Percentiles rank a stretch among this genome's conserved stretches.
Evolutionary conservation across 2,113 vertebrate species (phyloP).

Genomic region (Laterallus jamaicensis): DNA sequence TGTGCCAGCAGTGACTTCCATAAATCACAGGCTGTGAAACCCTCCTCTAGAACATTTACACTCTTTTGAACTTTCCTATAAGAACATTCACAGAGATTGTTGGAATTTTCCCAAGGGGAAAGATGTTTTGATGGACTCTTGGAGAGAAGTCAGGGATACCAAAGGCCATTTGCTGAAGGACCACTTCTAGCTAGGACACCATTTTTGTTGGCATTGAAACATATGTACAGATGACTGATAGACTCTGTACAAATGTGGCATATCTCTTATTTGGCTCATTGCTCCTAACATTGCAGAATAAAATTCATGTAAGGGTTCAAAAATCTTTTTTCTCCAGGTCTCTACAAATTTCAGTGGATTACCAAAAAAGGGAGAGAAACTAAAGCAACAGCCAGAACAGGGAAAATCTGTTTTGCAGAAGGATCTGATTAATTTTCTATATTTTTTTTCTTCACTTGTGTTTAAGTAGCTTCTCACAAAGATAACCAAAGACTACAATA

Average conservation of each 20-base stretch:
- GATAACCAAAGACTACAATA: background rate
- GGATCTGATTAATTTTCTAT: background rate
- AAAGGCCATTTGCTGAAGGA: background rate
- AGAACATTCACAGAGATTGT: background rate
- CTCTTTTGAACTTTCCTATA: background rate
- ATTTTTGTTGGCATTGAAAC: background rate
- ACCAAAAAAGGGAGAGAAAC: background rate
- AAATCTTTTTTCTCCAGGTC: background rate
- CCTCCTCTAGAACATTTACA: background rate
- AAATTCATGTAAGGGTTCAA: background rate
- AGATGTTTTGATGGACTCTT: background rate
- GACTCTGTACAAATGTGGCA: background rate
- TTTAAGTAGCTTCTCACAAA: background rate
- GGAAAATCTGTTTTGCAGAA: background rate
- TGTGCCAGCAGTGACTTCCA: background rate
- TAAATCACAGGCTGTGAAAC: background rate
- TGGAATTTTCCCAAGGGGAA: background rate
- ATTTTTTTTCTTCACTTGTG: background rate
- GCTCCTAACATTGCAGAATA: background rate
- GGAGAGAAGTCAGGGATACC: background rate
- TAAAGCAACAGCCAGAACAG: background rate
- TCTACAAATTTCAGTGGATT: background rate
- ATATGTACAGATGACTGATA: background rate
- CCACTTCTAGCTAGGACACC: background rate
- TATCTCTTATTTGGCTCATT: background rate